Conservation (phyloP, 2,113 vertebrate genomes). For the Marmota monax region DNA sequence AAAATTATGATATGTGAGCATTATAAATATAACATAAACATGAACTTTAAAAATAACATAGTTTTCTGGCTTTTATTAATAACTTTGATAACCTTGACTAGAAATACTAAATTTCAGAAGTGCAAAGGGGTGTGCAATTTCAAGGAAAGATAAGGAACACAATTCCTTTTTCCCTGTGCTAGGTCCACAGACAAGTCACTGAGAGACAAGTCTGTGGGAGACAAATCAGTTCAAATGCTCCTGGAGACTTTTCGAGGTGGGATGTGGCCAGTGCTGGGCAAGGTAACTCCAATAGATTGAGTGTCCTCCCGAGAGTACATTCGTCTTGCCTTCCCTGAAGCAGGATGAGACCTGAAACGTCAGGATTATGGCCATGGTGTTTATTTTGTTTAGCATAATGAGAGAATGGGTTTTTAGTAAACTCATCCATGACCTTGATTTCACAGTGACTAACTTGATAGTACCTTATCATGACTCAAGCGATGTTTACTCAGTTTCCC, state of each 20-base stretch:
- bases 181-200: background rate
- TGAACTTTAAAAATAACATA: background rate
- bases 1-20: background rate
- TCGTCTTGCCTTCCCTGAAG: background rate
- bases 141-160: background rate
- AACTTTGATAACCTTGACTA: background rate
- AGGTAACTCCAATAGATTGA: background rate
- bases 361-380: conserved; percentile 19
- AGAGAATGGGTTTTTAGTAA: conserved; percentile 26
- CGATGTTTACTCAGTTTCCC: too few relatives aligned
- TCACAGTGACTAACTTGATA: conserved; percentile 14
- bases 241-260: background rate
- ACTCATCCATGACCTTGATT: conserved; percentile 26
- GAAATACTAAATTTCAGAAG: conserved; percentile 12
- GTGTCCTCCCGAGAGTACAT: background rate
- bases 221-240: background rate
- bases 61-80: conserved; percentile 22
- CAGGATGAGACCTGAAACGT: background rate
- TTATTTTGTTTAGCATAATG: background rate
- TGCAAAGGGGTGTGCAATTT: background rate
- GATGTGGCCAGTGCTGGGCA: background rate
- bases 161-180: background rate
- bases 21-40: conserved; percentile 11
- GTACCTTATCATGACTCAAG: background rate
- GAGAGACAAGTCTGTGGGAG: background rate